Evolutionary conservation across 2,888 invertebrate species (phyloP).

Genomic region (Tachina lurida): DNA sequence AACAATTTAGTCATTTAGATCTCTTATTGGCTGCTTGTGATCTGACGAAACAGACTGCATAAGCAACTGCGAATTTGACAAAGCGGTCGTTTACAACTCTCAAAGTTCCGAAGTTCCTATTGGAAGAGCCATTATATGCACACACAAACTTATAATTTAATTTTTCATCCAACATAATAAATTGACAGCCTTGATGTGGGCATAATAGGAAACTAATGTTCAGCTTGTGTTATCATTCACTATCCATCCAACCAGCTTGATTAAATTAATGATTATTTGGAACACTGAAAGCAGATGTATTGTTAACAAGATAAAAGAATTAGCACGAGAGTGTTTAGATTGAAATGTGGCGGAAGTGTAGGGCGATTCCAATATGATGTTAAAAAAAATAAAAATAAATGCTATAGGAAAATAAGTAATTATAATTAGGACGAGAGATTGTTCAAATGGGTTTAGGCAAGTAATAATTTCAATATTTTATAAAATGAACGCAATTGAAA

Average conservation of each 20-base stretch:
- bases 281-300: slow-evolving; percentile 16
- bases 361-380: neutral
- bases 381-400: neutral
- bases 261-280: slow-evolving; percentile 50
- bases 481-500: no score
- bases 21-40: no score
- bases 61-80: no score
- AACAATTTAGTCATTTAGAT: no score
- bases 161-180: slow-evolving; percentile 22
- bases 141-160: slow-evolving; percentile 27
- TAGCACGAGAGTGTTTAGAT: slow-evolving; percentile 6
- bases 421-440: neutral
- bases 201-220: slow-evolving; percentile 35
- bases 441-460: neutral
- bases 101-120: no score
- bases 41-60: no score
- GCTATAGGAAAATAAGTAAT: no score
- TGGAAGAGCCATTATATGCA: neutral
- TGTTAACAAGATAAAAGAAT: slow-evolving; percentile 36
- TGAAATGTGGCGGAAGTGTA: slow-evolving; percentile 5
- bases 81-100: no score
- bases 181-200: slow-evolving; percentile 29
- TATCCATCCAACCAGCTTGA: slow-evolving; percentile 15
- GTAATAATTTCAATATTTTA: neutral
- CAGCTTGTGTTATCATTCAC: slow-evolving; percentile 30